Base-by-base conservation (phyloP, 2,113 vertebrate species). In the Caranx ignobilis region DNA sequence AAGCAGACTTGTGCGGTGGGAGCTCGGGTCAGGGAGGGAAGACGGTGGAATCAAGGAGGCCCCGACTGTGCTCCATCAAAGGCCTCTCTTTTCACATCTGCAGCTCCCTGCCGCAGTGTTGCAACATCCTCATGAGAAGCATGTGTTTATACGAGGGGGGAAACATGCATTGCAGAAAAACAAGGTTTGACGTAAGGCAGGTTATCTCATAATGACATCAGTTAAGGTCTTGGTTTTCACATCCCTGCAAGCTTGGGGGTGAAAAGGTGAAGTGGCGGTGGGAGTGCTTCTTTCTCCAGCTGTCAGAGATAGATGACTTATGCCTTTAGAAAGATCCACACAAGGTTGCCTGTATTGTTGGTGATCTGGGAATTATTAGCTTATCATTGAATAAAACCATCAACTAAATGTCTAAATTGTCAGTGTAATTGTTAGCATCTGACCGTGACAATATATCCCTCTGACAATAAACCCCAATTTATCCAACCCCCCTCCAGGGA, bases 1-100 rank as follows among this genome's bases (percentile, higher is more conserved):
- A 94, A 93, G 82, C 82, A 79, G 82, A 84, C 80, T 80, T 75
- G 78, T 88, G 87, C 13, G 73, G 79, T 82, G 88, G 84, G 89
- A 86, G 86, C 79, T 79, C 2, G 11, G 57, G 57, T 48, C 48
- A 35, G 78, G 59, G 69, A 81, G 68, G 64, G 63, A 69, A 75
- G 75, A 74, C 2, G 45, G 56, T 65, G 68, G 73, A 75, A 55
- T 64, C 12, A n/a, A 75, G 75, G 66, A 71, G 87, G 84, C 31
- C 71, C 45, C 10, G 31, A 65, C 52, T 73, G 35, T 83, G 79
- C 83, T 86, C 83, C 87, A 81, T 86, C 85, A 87, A 90, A 81
- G 77, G 65, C 66, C 77, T 84, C 75, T 79, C 76, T 83, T 43
- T 81, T 77, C 82, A 85, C 84, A 85, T 91, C 80, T 90, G 87